Evolutionary conservation across 2,113 vertebrate genomes (phyloP).

Genomic region (Paralichthys olivaceus): DNA sequence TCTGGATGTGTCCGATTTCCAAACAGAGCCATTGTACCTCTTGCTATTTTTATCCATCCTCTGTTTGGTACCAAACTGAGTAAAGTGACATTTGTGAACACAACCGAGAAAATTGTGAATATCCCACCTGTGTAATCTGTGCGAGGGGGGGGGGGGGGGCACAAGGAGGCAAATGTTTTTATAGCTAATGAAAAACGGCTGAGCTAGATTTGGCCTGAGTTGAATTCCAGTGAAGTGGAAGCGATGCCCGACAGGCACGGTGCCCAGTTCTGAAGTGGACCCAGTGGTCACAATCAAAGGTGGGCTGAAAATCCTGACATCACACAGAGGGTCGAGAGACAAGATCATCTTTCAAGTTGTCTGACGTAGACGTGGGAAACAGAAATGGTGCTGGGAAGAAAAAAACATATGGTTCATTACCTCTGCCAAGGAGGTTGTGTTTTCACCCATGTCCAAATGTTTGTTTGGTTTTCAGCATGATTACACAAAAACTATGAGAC

Average conservation of each 20-base stretch:
- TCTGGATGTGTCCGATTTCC: constrained; percentile 20
- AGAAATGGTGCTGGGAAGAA: not conserved
- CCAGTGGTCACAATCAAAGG: not conserved
- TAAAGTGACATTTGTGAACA: not conserved
- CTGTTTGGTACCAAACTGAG: not conserved
- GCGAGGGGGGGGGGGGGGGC: not conserved
- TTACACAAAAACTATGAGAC: no score
- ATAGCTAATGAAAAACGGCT: not conserved
- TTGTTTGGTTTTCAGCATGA: no score
- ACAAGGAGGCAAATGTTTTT: not conserved
- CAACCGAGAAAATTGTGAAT: not conserved
- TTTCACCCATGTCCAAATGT: no score
- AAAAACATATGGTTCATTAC: no score
- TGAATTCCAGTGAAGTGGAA: not conserved
- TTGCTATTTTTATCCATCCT: constrained; percentile 31
- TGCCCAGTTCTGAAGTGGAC: not conserved
- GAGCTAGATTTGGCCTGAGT: not conserved
- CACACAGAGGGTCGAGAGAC: not conserved
- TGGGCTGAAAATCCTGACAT: not conserved
- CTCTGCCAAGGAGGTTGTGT: no score
- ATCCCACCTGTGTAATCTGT: not conserved
- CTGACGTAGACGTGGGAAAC: not conserved
- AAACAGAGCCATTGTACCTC: not conserved
- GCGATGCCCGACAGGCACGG: not conserved
- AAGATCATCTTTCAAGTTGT: not conserved